These are phyloP conservation scores for Phalacrocorax aristotelis DNA, from an alignment of 2,113 vertebrate genomes.

Conservation along the genomic window DNA sequence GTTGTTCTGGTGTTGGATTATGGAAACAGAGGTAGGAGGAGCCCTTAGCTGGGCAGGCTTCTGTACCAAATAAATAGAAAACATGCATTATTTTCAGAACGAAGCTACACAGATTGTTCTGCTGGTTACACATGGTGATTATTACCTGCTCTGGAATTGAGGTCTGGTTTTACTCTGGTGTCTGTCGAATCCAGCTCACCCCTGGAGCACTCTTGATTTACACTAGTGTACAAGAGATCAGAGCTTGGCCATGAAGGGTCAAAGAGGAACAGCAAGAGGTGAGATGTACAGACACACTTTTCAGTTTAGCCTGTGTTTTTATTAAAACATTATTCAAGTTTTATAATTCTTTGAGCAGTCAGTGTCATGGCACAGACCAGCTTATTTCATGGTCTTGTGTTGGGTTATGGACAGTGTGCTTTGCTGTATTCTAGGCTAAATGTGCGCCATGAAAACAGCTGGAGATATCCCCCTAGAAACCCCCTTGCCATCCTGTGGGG, in stretches of 20 bases:
- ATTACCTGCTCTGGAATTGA: neutral
- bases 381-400: neutral
- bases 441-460: neutral
- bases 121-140: neutral
- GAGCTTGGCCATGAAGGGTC: neutral
- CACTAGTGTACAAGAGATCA: neutral
- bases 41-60: neutral
- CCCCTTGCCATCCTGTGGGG: fast-evolving
- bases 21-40: neutral
- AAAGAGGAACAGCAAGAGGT: neutral
- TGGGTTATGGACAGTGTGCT: neutral
- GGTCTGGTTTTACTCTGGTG: neutral
- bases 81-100: neutral
- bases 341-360: neutral
- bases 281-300: neutral
- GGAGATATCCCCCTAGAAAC: neutral
- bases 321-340: neutral
- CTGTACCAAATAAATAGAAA: neutral
- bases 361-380: neutral
- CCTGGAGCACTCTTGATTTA: neutral
- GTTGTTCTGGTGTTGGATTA: neutral
- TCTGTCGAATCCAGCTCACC: neutral
- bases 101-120: neutral
- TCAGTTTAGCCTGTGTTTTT: neutral
- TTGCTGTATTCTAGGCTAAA: neutral